Evolutionary conservation across 2,797 vertebrate genomes (phyloP), one percentile per base, ranked within the genome.

Genomic region (Sphenodon punctatus): DNA sequence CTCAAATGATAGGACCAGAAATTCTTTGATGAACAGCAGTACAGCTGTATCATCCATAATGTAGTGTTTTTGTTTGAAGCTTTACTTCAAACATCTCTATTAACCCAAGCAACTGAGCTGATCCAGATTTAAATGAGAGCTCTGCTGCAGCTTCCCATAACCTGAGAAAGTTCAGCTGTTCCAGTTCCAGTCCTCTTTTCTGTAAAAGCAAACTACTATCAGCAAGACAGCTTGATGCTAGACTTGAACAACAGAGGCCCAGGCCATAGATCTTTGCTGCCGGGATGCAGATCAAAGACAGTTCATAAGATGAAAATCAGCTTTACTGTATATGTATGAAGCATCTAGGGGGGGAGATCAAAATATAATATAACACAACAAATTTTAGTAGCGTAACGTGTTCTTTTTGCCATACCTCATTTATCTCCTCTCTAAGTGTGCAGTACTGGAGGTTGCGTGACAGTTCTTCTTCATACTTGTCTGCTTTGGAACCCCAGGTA

Each of bases 381-480:
- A 19, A 1, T 46, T 46, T 72, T 72, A 64, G 65, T 23, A n/a
- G 58, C 17, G 63, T 58, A 38, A 3, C 38, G 1, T 4, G 16
- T 19, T 79, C 15, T 32, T 16, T 74, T 81, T 82, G 32, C 84
- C 79, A 85, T 78, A 98, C 97, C 96, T 98, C 97, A 23, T 89
- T 94, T 83, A 97, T 95, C 72, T 97, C 95, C 11, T 97, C 96
- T 65, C 93, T 95, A 67, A 91, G 78, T n/a, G 85, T 60, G 13
- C 91, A 95, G 83, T 91, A 93, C 15, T 95, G 88, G 39, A 95
- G 66, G 76, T 84, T 92, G 46, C 41, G 75, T 46, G 90, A 88
- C 68, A 97, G 84, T 38, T 90, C 90, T 81, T 84, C 91, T 73
- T 96, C 94, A 4, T 83, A 88, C 13, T 91, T 95, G 25, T 91